Conservation (phyloP, 2,797 vertebrate species). For the Spinus olivaceus region DNA sequence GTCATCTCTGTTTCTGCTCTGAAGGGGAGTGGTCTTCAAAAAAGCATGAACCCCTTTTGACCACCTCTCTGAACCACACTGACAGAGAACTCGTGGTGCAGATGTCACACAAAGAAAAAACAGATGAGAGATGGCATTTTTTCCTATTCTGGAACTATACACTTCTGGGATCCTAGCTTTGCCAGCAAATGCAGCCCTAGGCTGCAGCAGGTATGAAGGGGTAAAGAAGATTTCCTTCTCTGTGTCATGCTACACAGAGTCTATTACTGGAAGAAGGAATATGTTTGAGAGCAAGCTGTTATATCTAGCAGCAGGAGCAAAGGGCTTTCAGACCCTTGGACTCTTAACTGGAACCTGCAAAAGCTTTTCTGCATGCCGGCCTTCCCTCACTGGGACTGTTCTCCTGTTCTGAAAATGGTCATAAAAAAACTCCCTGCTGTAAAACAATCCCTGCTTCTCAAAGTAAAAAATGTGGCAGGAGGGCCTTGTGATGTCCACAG, state of each 20-base stretch:
- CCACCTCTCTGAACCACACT: background rate
- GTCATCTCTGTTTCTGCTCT: background rate
- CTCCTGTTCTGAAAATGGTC: background rate
- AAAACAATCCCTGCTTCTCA: background rate
- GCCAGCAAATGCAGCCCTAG: background rate
- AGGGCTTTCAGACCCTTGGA: background rate
- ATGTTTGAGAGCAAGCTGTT: background rate
- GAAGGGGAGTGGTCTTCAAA: slow-evolving; percentile 22
- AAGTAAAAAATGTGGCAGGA: background rate
- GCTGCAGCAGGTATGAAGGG: background rate
- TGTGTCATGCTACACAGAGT: background rate
- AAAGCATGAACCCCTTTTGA: slow-evolving; percentile 4
- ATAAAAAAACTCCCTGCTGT: background rate
- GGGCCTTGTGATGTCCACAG: background rate
- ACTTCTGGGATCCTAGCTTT: background rate
- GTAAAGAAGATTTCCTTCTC: background rate
- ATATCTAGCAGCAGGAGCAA: background rate
- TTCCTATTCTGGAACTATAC: background rate
- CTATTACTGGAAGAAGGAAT: background rate
- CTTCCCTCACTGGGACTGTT: background rate
- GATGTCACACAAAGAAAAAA: background rate
- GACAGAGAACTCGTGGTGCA: background rate
- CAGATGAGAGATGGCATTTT: background rate
- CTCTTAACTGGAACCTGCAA: background rate
- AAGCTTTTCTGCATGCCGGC: background rate